These are phyloP conservation scores for Chlorodrepanis virens DNA, from an alignment of 2,113 vertebrate genomes.

Conservation along the genomic window DNA sequence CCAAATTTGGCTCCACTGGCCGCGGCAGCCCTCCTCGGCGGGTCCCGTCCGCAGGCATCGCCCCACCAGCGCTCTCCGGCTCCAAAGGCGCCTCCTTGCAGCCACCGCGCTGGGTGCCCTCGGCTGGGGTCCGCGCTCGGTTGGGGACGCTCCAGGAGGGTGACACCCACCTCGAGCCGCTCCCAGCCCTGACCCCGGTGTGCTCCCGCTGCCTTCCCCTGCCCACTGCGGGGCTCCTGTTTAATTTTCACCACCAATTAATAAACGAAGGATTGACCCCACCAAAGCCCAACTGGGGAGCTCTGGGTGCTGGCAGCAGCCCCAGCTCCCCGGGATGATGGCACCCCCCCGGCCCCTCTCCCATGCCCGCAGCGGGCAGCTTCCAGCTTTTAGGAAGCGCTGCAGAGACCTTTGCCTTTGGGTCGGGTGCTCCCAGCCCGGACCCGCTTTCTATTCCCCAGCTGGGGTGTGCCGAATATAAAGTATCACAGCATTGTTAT, in stretches of 20 bases:
- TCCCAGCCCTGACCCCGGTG: not conserved
- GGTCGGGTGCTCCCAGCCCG: not conserved
- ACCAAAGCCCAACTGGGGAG: not conserved
- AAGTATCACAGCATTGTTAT: not conserved
- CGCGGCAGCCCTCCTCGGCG: not conserved
- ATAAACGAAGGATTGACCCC: not conserved
- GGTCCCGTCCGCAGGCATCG: not conserved
- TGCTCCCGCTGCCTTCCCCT: not conserved
- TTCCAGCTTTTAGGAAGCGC: not conserved
- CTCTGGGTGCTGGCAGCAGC: not conserved
- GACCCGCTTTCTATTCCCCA: constrained; percentile 5
- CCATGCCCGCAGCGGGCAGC: not conserved
- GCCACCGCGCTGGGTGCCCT: not conserved
- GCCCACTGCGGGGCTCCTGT: not conserved
- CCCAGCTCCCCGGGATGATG: not conserved
- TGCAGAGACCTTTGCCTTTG: not conserved
- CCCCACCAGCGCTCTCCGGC: accelerated
- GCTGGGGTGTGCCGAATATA: not conserved
- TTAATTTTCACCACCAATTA: not conserved
- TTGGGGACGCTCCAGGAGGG: not conserved
- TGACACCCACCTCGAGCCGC: not conserved
- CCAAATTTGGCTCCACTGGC: not conserved
- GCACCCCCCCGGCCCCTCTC: not conserved
- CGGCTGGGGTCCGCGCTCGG: accelerated
- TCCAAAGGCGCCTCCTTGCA: not conserved